Base-by-base conservation (phyloP, 2,888 invertebrate species). In the Rutpela maculata region DNA sequence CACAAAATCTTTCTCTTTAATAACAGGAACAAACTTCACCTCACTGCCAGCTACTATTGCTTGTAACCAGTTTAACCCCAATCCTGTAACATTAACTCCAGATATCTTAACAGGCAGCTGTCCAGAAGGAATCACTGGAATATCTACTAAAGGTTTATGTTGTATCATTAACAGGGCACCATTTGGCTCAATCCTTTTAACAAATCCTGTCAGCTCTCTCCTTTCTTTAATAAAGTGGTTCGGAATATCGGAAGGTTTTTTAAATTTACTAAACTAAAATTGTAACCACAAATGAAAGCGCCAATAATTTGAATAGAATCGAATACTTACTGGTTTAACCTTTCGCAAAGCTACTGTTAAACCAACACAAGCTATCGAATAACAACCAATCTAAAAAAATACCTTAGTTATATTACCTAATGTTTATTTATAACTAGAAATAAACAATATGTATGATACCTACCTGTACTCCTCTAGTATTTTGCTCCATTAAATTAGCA, bases 81-180 rank as follows among this genome's bases (percentile, higher is more conserved):
- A 88, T 35, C 89, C 87, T 11, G 88, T 89, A 26, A 92, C 85
- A 59, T 91, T 86, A 10, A 92, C 88, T 57, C 91, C 91, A 57
- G 91, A 90, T 73, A 92, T 88, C 85, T 91, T 91, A 15, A 92
- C 89, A n/a, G 92, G 92, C 77, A 92, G 86, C 80, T 88, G 88
- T 26, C 85, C 87, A 26, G 80, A 79, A 50, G 83, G 83, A 60
- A 85, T 70, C 38, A 83, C 79, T n/a, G 87, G 87, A 26, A 89
- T 70, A 50, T 86, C 73, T 17, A 90, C 78, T 74, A 90, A 79
- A 9, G 91, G 91, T 79, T 87, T 87, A 81, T 91, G 91, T 67
- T 89, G 87, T 26, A 91, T 85, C 87, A 90, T 87, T 59, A 91
- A 80, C 31, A 90, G 80, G 4, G 86, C 85, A 12, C 89, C 89